Evolutionary conservation across 1,140 invertebrate species (phyloP).

Genomic region (Ooceraea biroi): DNA sequence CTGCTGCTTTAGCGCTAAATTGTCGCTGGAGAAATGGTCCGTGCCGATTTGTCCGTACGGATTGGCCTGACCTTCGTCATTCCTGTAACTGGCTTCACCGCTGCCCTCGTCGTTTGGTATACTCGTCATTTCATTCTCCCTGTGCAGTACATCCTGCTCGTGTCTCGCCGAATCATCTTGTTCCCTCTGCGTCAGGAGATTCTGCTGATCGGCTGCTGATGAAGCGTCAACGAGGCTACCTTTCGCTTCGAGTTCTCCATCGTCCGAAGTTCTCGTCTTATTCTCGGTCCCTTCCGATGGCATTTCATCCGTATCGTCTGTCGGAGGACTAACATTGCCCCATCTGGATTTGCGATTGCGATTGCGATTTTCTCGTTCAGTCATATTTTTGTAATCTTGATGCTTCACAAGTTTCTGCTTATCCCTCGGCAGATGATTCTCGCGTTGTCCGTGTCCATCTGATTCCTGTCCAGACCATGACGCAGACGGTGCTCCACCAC

Average conservation of each 20-base stretch:
- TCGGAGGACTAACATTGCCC: constrained; percentile 83
- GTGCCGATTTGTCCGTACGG: constrained; percentile 37
- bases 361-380: constrained; percentile 79
- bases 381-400: constrained; percentile 63
- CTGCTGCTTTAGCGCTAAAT: constrained; percentile 41
- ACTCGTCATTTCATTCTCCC: constrained; percentile 29
- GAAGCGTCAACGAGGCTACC: constrained; percentile 9
- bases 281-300: constrained; percentile 13
- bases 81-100: constrained; percentile 9
- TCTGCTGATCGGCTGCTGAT: background rate
- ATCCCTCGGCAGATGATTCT: constrained; percentile 64
- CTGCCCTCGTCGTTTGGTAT: constrained; percentile 8
- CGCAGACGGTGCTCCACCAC: constrained; percentile 70
- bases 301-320: constrained; percentile 69
- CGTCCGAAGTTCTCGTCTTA: constrained; percentile 18
- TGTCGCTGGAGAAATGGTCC: constrained; percentile 25
- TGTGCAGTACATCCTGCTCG: constrained; percentile 19
- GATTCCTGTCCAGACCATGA: constrained; percentile 75
- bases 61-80: constrained; percentile 17
- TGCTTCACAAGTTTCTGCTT: constrained; percentile 66
- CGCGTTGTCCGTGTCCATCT: constrained; percentile 70
- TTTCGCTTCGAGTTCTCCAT: background rate
- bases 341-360: constrained; percentile 83
- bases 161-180: constrained; percentile 26
- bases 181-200: constrained; percentile 8